Evolutionary conservation across 2,113 vertebrate species (phyloP), one percentile per base, ranked within the genome.

Genomic region (Ochotona curzoniae): DNA sequence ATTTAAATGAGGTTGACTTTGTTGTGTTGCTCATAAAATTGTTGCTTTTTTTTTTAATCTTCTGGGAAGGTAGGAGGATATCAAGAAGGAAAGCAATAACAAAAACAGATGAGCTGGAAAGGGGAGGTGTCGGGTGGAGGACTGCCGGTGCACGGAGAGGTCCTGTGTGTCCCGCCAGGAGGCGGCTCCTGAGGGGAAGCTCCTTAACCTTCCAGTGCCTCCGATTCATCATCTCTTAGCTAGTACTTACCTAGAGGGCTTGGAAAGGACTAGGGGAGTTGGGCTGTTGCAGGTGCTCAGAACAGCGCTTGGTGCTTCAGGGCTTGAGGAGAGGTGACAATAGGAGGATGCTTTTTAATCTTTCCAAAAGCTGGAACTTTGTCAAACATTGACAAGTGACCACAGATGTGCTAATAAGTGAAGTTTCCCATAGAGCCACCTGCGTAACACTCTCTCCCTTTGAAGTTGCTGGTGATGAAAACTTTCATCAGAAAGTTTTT

Each of bases 1-100:
- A 83, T 81, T 4, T 17, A 73, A 78, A 23, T 69, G 74, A 90
- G 12, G 44, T 78, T 73, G n/a, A 64, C 64, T 85, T 88, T 78
- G 69, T 93, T 32, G 30, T 32, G 30, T 61, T 67, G 57, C 54
- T 92, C 32, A 69, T 66, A 51, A 76, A 93, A 78, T 14, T 79
- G 35, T 20, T 78, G 25, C 2, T 80, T 83, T 75, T 76, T 57
- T 26, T 70, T 76, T 57, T 26, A 14, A 2, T 71, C 23, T 91
- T 81, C 54, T 74, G 57, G 78, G 60, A 71, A 88, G 49, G 11
- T 67, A n/a, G 63, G 54, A 86, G 14, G 54, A 32, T 67, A 28
- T 8, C 73, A 38, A 83, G 79, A 86, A 83, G 63, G 61, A 35
- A 86, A 83, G 28, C 51, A 66, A 12, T 12, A 61, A 12, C 0